Conservation (phyloP, 30 jellyfish, hydroid and myxozoan genomes). For the Aurelia coerulea region DNA sequence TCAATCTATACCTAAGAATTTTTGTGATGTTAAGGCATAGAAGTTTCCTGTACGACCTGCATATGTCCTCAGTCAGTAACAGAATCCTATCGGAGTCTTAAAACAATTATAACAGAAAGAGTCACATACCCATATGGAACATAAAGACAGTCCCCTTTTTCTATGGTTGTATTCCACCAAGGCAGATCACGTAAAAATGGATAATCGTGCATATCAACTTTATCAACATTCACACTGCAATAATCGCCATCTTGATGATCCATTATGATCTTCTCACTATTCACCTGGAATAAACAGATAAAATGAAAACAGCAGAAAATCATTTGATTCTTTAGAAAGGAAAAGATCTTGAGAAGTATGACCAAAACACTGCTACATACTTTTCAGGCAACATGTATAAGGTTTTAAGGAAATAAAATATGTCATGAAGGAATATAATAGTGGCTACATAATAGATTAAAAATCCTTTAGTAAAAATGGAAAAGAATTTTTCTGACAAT, state of each 20-base stretch:
- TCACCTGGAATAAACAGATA: conserved; percentile 6
- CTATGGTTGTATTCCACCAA: conserved; percentile 60
- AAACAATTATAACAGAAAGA: no score
- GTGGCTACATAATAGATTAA: no score
- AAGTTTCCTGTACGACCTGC: no score
- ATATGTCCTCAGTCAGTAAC: no score
- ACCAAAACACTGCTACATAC: no score
- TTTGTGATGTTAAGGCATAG: no score
- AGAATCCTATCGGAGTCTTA: no score
- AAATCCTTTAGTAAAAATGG: not conserved
- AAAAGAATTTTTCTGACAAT: not conserved
- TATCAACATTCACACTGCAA: conserved; percentile 71
- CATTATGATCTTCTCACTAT: conserved; percentile 31
- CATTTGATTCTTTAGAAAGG: no score
- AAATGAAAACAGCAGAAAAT: not conserved
- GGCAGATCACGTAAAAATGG: conserved; percentile 49
- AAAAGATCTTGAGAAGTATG: no score
- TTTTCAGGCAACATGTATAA: not conserved
- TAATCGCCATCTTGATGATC: conserved; percentile 79
- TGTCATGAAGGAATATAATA: not conserved
- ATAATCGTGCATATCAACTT: conserved; percentile 53
- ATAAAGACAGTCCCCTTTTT: conserved; percentile 69
- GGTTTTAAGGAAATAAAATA: no score
- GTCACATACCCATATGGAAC: conserved; percentile 61
- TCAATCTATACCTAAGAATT: no score